Conservation (phyloP, 2,797 vertebrate species). For the Chaunax sp. region DNA sequence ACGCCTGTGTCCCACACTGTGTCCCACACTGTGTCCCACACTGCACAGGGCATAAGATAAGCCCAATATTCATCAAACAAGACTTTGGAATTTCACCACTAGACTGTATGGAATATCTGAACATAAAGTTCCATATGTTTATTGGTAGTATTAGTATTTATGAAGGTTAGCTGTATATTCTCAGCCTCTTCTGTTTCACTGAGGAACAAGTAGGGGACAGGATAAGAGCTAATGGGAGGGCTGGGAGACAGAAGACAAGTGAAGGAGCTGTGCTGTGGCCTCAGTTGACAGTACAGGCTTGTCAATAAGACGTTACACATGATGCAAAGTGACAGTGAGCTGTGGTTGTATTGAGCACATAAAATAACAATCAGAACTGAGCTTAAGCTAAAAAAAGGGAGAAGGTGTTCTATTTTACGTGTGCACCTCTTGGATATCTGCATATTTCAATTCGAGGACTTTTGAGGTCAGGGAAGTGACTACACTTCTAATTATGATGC, state of each 20-base stretch:
- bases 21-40: too few species aligned
- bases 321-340: constrained; percentile 30
- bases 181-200: too few species aligned
- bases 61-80: too few species aligned
- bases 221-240: neutral
- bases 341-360: constrained; percentile 26
- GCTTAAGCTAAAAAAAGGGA: neutral
- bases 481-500: constrained; percentile 27
- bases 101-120: too few species aligned
- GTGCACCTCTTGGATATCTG: neutral
- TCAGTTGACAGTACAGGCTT: constrained; percentile 10
- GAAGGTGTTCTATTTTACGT: neutral
- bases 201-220: too few species aligned
- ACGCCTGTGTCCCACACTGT: too few species aligned
- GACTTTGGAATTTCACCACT: too few species aligned
- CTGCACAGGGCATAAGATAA: too few species aligned
- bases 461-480: constrained; percentile 4
- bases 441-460: neutral
- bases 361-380: neutral
- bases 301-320: constrained; percentile 13
- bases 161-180: too few species aligned
- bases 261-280: neutral
- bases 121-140: too few species aligned
- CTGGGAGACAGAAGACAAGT: neutral
- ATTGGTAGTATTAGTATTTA: too few species aligned